Evolutionary conservation across 2,113 vertebrate species (phyloP).

Genomic region (Zosterops japonicus): DNA sequence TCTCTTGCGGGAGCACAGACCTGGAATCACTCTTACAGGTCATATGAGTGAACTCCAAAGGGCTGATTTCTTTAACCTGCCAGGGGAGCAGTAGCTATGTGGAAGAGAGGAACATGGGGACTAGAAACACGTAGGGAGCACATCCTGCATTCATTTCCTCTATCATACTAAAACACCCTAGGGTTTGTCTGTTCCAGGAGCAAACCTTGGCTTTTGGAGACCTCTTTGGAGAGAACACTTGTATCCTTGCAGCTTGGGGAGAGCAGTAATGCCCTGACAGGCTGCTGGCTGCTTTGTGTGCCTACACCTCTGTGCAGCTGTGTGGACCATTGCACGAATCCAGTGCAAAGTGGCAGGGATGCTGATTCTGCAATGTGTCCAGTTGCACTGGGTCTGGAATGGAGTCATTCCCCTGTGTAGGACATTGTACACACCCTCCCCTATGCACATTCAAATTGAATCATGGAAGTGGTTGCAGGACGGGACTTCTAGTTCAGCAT

Average conservation of each 20-base stretch:
- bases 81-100: not conserved
- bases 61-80: not conserved
- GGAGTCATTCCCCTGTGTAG: accelerated
- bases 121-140: not conserved
- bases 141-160: not conserved
- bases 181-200: not conserved
- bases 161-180: not conserved
- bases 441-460: not conserved
- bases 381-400: not conserved
- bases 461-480: not conserved
- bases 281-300: not conserved
- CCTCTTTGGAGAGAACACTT: not conserved
- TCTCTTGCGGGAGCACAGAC: not conserved
- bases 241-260: not conserved
- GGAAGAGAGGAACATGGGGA: not conserved
- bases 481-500: not conserved
- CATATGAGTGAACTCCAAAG: not conserved
- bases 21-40: not conserved
- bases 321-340: not conserved
- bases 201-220: not conserved
- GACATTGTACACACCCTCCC: not conserved
- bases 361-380: not conserved
- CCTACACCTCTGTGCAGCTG: not conserved
- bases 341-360: not conserved
- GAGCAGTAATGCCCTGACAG: not conserved